phyloP scores from a whole-genome alignment of 2,113 vertebrate genomes.

The Suncus etruscus region DNA sequence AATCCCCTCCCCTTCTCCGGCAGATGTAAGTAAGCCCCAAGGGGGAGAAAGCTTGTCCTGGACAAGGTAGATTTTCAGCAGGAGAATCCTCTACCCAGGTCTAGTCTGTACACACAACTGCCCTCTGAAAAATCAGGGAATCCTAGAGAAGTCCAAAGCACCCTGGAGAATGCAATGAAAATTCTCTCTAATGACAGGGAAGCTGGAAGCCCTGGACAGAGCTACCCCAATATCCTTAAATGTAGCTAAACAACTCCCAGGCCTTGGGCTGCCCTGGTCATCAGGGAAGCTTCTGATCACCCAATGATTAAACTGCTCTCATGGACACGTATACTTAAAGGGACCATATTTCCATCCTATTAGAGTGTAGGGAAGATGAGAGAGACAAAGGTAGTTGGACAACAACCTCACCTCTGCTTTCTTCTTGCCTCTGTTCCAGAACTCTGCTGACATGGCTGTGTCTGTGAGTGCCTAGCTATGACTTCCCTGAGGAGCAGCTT shows the following conservation, averaged over 20 bases:
- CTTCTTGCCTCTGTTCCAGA: background rate
- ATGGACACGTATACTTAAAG: background rate
- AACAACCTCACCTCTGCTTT: too few species aligned
- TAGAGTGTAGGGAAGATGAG: background rate
- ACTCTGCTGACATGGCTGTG: background rate
- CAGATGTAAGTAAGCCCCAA: accelerated
- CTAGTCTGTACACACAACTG: too few species aligned
- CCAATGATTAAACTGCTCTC: background rate
- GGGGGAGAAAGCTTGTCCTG: background rate
- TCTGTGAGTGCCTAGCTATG: background rate
- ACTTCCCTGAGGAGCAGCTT: background rate
- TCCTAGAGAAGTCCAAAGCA: background rate
- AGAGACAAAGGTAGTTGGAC: background rate
- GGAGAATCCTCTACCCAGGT: too few species aligned
- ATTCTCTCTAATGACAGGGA: background rate
- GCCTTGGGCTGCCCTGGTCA: background rate
- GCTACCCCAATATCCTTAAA: background rate
- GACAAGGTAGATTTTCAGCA: background rate
- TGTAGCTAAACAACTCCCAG: background rate
- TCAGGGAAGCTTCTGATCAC: background rate
- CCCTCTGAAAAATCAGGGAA: background rate
- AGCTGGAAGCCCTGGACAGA: background rate
- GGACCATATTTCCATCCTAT: background rate
- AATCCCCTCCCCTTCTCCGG: background rate
- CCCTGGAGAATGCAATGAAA: background rate